These are phyloP conservation scores for Sebastes dallii DNA, from an alignment of 2,797 vertebrate genomes.

Conservation along the genomic window DNA sequence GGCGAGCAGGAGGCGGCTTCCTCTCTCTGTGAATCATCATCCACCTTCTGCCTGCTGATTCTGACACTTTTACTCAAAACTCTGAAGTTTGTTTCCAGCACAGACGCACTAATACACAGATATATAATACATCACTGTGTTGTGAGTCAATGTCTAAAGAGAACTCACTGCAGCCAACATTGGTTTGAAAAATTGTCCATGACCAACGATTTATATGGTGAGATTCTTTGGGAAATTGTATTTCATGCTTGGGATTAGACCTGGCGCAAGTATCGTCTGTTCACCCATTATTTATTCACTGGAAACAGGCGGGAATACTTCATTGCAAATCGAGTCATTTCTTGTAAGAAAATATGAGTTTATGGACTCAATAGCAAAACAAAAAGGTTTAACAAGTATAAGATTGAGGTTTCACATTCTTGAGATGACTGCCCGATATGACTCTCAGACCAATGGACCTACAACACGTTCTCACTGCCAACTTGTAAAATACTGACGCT, in stretches of 20 bases:
- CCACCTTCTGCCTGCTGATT: slow-evolving; percentile 52
- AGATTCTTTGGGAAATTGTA: not conserved
- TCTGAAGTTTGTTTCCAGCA: slow-evolving; percentile 26
- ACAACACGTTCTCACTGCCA: too few species aligned
- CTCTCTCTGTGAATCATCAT: slow-evolving; percentile 60
- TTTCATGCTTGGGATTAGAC: not conserved
- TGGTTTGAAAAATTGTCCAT: not conserved
- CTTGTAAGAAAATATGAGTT: not conserved
- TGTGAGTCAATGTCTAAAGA: not conserved
- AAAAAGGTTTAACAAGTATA: too few species aligned
- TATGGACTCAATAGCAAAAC: not conserved
- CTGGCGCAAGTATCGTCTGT: not conserved
- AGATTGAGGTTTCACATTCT: too few species aligned
- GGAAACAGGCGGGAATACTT: not conserved
- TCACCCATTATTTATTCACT: not conserved
- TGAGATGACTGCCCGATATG: too few species aligned
- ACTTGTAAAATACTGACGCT: too few species aligned
- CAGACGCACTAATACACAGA: not conserved
- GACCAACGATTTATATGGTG: not conserved
- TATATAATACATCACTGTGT: not conserved
- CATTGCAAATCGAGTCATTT: not conserved
- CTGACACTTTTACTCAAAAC: slow-evolving; percentile 41
- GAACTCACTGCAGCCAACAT: too few species aligned
- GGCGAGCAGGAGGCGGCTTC: slow-evolving; percentile 32
- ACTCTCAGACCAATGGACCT: too few species aligned